A percentile compares a stretch with the other conserved stretches of the same genome.
Evolutionary conservation across 1,140 invertebrate species (phyloP).

Genomic region (Diorhabda carinulata): DNA sequence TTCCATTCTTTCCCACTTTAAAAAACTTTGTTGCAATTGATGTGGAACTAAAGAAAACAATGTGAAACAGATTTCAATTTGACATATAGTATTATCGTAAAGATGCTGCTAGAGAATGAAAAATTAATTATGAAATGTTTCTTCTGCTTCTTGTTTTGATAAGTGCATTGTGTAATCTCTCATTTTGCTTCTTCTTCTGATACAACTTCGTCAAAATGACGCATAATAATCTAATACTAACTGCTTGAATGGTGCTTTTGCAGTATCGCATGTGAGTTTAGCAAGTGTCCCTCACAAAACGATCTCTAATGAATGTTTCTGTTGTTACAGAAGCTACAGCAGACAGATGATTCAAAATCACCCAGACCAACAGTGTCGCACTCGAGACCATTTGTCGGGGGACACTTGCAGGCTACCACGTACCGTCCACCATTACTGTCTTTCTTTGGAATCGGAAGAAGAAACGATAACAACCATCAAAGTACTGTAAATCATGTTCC

Average conservation of each 20-base stretch:
- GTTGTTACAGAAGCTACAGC: constrained; percentile 47
- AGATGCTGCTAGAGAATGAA: too few species aligned
- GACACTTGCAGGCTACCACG: constrained; percentile 43
- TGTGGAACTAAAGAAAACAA: too few species aligned
- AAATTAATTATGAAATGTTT: too few species aligned
- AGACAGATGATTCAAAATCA: constrained; percentile 32
- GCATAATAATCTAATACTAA: too few species aligned
- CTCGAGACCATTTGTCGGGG: constrained; percentile 37
- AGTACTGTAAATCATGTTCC: constrained; percentile 11
- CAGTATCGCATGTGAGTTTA: constrained; percentile 4
- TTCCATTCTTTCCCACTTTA: too few species aligned
- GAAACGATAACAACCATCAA: constrained; percentile 13
- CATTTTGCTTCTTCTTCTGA: background rate
- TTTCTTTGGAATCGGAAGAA: constrained; percentile 15
- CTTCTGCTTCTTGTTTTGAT: too few species aligned
- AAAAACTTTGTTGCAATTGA: too few species aligned
- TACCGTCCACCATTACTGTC: constrained; percentile 35
- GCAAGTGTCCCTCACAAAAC: constrained; percentile 16
- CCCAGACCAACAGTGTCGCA: constrained; percentile 35
- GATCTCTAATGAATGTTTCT: constrained; percentile 25
- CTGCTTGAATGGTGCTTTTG: too few species aligned
- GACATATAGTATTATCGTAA: too few species aligned
- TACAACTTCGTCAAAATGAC: background rate
- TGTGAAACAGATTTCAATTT: too few species aligned
- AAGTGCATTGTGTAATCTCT: too few species aligned